Base-by-base conservation (phyloP, 2,113 vertebrate species). In the Takifugu flavidus region DNA sequence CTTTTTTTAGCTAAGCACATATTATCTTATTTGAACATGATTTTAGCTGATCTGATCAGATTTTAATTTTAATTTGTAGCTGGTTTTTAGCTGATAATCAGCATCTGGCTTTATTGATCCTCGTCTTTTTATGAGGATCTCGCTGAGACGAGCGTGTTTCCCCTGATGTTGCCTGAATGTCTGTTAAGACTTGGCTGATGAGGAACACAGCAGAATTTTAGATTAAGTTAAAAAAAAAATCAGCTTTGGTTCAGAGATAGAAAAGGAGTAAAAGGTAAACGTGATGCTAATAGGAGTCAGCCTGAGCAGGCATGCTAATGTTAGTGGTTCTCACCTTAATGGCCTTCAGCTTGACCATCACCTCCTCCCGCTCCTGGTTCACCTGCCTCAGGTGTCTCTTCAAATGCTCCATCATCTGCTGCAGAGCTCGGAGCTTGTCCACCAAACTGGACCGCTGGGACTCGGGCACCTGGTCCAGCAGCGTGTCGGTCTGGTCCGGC, bases 381-480 rank as follows among this genome's bases (percentile, higher is more conserved):
- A 3, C 0, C 0, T 3, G 6, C 3, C 0, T 4, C 20, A 76
- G 29, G 4, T 3, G 4, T 0, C 0, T 15, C 53, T 20, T 72
- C 72, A 82, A 58, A 1, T 2, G 0, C 15, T 43, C 11, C 44
- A 53, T 56, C 5, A 2, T 14, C 0, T 12, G 0, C 55, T 43
- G 6, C 1, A 64, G 42, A 0, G 0, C 0, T 2, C 0, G 3
- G 29, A 85, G 12, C 0, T 0, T 1, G 0, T 0, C 0, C 12
- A 0, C 0, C n/a, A 79, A 53, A 0, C 0, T 0, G 0, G 34
- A 0, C 44, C 6, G 25, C 3, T 55, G 1, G 0, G 0, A 0
- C 1, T 0, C 0, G 0, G 20, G 0, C 47, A 78, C 0, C 2
- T 13, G 1, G 1, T 31, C 10, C 63, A 83, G 80, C 53, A 86